Evolutionary conservation across 1,140 invertebrate species (phyloP).

Genomic region (Bombus confusus): DNA sequence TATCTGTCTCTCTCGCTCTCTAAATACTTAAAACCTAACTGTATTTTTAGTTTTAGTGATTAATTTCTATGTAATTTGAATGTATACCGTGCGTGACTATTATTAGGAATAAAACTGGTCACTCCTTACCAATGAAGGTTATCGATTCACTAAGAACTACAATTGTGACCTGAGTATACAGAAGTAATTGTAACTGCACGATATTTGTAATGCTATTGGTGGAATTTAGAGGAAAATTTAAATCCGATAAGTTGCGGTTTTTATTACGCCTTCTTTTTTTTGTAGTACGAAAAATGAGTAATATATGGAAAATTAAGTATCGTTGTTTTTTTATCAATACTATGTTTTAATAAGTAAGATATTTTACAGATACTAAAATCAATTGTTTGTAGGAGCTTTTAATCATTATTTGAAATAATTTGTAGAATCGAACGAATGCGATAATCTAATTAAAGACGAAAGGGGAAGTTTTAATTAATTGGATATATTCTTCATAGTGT

Average conservation of each 20-base stretch:
- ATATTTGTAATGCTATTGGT: too few species aligned
- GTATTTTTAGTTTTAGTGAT: background rate
- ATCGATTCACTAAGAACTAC: constrained; percentile 21
- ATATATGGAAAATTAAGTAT: background rate
- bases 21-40: too few species aligned
- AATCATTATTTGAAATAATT: background rate
- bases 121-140: constrained; percentile 19
- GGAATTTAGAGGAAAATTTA: background rate
- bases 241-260: background rate
- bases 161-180: background rate
- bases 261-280: background rate
- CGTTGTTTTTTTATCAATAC: background rate
- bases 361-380: too few species aligned
- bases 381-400: too few species aligned
- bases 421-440: background rate
- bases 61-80: background rate
- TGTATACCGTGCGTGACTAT: background rate
- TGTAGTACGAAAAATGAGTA: background rate
- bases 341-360: background rate
- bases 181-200: background rate
- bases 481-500: background rate
- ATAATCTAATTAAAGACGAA: background rate
- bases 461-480: background rate
- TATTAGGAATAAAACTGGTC: background rate
- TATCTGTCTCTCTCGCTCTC: too few species aligned